A percentile compares a stretch with the other conserved stretches of the same genome.
phyloP scores from a whole-genome alignment of 2,888 invertebrate genomes.

The Melangyna quadrimaculata region DNA sequence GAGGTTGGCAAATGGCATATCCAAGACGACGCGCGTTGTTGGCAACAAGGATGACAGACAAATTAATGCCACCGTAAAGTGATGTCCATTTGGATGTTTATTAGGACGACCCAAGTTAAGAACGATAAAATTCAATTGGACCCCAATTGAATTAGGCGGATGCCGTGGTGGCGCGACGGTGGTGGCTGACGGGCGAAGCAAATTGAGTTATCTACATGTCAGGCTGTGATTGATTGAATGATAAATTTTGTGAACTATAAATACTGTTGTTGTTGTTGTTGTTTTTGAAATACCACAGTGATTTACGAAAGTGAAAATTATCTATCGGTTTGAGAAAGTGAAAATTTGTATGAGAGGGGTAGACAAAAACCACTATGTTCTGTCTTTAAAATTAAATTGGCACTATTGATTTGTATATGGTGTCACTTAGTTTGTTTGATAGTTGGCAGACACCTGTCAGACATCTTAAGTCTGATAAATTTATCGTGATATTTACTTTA shows the following conservation, averaged over 20 bases:
- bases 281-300: background rate
- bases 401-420: too few species aligned
- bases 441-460: too few species aligned
- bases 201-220: constrained; percentile 52
- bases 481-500: too few species aligned
- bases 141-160: constrained; percentile 43
- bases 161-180: background rate
- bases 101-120: constrained; percentile 65
- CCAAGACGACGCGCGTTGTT: constrained; percentile 32
- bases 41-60: constrained; percentile 58
- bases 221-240: constrained; percentile 56
- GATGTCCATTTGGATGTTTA: constrained; percentile 70
- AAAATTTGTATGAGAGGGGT: too few species aligned
- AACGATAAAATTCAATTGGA: constrained; percentile 64
- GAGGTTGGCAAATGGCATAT: constrained; percentile 23
- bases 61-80: constrained; percentile 66
- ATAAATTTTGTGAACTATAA: constrained; percentile 1
- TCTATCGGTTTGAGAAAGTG: too few species aligned
- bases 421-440: too few species aligned
- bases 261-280: background rate
- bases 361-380: too few species aligned
- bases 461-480: too few species aligned
- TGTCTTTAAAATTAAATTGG: too few species aligned
- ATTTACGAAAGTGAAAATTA: too few species aligned
- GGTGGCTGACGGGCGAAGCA: background rate